Evolutionary conservation across 2,797 vertebrate species (phyloP).

Genomic region (Molossus molossus): DNA sequence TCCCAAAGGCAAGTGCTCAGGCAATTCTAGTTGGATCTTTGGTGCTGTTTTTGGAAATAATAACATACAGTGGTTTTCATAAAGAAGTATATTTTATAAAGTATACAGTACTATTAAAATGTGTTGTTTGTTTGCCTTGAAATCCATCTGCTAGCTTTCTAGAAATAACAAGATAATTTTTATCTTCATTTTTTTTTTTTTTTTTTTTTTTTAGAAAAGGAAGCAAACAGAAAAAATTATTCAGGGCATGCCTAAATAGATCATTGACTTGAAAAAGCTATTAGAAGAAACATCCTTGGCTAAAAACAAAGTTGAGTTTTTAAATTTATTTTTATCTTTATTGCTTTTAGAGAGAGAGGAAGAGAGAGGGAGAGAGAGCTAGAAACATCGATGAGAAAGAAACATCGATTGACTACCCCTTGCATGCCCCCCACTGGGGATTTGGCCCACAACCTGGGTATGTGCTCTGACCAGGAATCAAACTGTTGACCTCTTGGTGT

Average conservation of each 20-base stretch:
- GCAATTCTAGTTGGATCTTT: background rate
- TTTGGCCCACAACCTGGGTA: no score
- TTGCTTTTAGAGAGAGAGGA: no score
- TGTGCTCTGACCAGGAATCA: no score
- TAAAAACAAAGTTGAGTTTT: slow-evolving; percentile 33
- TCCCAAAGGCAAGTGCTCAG: background rate
- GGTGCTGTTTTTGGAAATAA: background rate
- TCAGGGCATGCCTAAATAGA: background rate
- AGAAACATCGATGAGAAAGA: no score
- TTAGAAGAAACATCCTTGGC: background rate
- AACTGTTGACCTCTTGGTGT: no score
- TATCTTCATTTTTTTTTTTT: background rate
- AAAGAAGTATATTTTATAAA: background rate
- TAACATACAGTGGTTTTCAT: background rate
- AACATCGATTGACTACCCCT: no score
- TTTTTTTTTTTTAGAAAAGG: background rate
- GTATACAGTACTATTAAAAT: background rate
- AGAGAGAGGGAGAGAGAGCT: no score
- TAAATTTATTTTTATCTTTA: background rate
- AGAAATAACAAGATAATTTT: background rate
- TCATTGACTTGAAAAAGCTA: background rate
- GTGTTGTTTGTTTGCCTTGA: background rate
- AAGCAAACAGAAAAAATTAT: slow-evolving; percentile 9
- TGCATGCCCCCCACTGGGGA: no score
- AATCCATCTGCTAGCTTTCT: background rate